Evolutionary conservation across 2,113 vertebrate genomes (phyloP).

Genomic region (Cyphomyrus discorhynchus): DNA sequence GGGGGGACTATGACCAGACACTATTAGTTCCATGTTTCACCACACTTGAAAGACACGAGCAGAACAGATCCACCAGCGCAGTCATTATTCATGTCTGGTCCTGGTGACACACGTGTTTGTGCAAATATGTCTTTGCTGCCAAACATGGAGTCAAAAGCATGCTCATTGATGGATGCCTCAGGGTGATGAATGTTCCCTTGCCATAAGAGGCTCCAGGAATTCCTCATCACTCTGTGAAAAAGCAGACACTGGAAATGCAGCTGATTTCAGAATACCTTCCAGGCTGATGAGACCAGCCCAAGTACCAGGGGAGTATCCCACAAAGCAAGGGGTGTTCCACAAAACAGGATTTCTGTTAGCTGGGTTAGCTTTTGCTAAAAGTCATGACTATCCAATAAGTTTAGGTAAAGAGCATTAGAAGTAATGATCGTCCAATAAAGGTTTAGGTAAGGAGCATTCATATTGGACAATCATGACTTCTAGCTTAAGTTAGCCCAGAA

Average conservation of each 20-base stretch:
- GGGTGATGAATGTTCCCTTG: neutral
- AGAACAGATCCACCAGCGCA: neutral
- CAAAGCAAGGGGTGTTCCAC: neutral
- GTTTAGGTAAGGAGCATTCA: neutral
- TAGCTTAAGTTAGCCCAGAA: neutral
- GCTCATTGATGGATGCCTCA: neutral
- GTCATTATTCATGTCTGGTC: constrained; percentile 1
- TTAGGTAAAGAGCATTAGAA: neutral
- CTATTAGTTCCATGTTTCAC: neutral
- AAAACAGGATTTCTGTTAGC: neutral
- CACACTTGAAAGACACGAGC: neutral
- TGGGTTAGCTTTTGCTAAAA: neutral
- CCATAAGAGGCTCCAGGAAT: neutral
- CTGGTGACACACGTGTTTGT: neutral
- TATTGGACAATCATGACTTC: neutral
- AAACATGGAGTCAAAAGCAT: neutral
- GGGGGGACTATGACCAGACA: neutral
- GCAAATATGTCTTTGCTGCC: neutral
- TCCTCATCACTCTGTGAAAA: neutral
- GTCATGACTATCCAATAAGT: neutral
- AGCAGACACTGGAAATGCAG: neutral
- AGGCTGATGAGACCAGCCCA: neutral
- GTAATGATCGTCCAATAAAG: neutral
- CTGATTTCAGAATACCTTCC: neutral
- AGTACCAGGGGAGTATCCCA: neutral